These are phyloP conservation scores for Tenualosa ilisha DNA, from an alignment of 2,797 vertebrate genomes.

Conservation along the genomic window DNA sequence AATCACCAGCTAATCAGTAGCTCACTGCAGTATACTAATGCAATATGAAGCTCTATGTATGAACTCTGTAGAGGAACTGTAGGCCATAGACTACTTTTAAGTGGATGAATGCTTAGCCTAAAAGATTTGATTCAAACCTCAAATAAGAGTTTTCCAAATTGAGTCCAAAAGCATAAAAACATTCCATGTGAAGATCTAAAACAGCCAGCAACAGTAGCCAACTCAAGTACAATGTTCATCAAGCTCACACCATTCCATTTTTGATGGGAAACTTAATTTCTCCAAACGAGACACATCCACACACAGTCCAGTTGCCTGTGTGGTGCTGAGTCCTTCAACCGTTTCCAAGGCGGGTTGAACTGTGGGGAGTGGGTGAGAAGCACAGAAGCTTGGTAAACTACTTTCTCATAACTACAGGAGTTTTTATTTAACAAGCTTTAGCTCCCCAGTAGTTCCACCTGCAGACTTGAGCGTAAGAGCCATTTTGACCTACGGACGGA, in stretches of 20 bases:
- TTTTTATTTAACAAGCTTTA: background rate
- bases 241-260: background rate
- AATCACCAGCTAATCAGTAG: background rate
- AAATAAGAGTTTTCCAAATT: background rate
- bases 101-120: too few relatives aligned
- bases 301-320: background rate
- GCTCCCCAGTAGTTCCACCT: background rate
- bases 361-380: too few relatives aligned
- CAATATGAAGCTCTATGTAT: background rate
- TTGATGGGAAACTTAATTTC: background rate
- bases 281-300: background rate
- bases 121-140: background rate
- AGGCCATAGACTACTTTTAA: background rate
- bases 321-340: background rate
- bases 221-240: background rate
- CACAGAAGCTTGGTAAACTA: background rate
- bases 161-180: background rate
- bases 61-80: background rate
- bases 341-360: background rate
- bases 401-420: background rate
- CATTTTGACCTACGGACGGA: conserved; percentile 8
- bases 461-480: background rate
- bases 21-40: background rate
- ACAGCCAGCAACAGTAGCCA: background rate
- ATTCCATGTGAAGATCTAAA: background rate